Conservation (phyloP, 2,113 vertebrate species). For the Sylvietta virens region DNA sequence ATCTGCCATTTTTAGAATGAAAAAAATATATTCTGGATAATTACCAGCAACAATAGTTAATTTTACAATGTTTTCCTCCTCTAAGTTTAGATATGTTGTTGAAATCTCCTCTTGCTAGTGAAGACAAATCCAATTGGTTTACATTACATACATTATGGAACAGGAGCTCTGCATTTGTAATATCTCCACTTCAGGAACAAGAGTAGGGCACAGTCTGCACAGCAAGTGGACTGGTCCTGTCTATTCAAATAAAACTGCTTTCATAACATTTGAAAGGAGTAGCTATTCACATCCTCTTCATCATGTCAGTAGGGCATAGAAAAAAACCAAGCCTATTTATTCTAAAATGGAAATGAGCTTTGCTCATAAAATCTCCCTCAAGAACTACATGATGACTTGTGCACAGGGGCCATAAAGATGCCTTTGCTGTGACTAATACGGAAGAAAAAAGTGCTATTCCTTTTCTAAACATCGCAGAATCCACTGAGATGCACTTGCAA, state of each 20-base stretch:
- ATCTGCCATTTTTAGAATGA: slow-evolving; percentile 21
- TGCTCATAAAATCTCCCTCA: slow-evolving; percentile 16
- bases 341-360: neutral
- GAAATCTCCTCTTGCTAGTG: neutral
- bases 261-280: neutral
- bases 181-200: neutral
- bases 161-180: neutral
- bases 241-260: neutral
- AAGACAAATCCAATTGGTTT: neutral
- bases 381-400: slow-evolving; percentile 21
- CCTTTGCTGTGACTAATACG: slow-evolving; percentile 16
- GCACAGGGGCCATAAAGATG: slow-evolving; percentile 10
- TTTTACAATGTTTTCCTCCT: neutral
- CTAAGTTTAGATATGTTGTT: neutral
- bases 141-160: neutral
- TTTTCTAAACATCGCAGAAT: neutral
- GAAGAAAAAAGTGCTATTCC: neutral
- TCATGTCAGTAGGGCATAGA: neutral
- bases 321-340: neutral
- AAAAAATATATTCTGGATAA: neutral
- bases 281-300: neutral
- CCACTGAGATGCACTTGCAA: neutral
- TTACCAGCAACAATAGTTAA: slow-evolving; percentile 18
- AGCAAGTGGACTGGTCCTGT: neutral
- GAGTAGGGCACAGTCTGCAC: neutral